Evolutionary conservation across 1,140 invertebrate genomes (phyloP).

Genomic region (Neuroterus valhalla): DNA sequence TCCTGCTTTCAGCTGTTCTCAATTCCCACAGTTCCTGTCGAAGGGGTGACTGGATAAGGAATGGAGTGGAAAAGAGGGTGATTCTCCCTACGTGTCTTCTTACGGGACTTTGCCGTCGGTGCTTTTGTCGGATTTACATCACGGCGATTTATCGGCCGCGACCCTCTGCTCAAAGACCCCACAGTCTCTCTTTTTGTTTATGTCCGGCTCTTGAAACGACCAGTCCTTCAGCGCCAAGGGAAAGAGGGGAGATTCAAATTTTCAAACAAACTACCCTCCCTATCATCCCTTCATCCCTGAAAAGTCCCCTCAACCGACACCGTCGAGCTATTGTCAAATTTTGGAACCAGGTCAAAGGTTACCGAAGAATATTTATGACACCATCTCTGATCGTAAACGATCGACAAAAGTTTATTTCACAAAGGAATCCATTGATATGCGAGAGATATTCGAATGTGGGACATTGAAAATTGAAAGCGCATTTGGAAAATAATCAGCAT

Average conservation of each 20-base stretch:
- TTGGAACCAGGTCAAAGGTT: slow-evolving; percentile 3
- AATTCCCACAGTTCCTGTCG: slow-evolving; percentile 68
- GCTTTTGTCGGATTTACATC: slow-evolving; percentile 52
- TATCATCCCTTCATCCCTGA: neutral
- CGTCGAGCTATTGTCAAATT: neutral
- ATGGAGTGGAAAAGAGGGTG: slow-evolving; percentile 42
- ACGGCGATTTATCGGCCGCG: slow-evolving; percentile 54
- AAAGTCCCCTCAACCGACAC: neutral
- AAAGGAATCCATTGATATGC: slow-evolving; percentile 21
- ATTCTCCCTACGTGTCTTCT: slow-evolving; percentile 44
- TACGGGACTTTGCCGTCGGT: slow-evolving; percentile 43
- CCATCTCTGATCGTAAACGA: slow-evolving; percentile 18
- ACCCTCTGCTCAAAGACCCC: slow-evolving; percentile 42
- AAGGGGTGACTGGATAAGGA: slow-evolving; percentile 60
- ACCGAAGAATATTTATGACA: slow-evolving; percentile 30
- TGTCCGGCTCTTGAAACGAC: slow-evolving; percentile 51
- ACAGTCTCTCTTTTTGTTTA: slow-evolving; percentile 49
- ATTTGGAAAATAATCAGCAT: slow-evolving; percentile 36
- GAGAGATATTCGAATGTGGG: neutral
- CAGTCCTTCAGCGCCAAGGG: neutral
- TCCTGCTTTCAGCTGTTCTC: slow-evolving; percentile 57
- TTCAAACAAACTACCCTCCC: slow-evolving; percentile 19
- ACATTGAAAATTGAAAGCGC: slow-evolving; percentile 16
- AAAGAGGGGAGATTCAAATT: slow-evolving; percentile 11
- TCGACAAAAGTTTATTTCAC: slow-evolving; percentile 13